phyloP scores from a whole-genome alignment of 1,140 invertebrate species.

The Delia radicum region DNA sequence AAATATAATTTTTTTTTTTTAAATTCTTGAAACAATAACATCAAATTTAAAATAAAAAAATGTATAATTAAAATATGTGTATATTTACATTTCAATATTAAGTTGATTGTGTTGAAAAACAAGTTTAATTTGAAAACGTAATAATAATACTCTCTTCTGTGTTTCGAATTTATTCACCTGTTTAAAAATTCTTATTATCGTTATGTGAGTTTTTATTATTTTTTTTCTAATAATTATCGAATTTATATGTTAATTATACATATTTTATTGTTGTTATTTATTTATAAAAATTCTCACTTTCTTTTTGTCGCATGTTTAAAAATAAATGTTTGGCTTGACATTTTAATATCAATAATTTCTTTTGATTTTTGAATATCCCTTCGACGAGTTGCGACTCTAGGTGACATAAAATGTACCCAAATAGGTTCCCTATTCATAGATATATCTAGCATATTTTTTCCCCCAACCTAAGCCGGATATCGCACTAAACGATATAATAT shows the following conservation, averaged over 20 bases:
- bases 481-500: too few species aligned
- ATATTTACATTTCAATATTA: constrained; percentile 19
- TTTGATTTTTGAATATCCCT: too few species aligned
- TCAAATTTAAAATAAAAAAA: not conserved
- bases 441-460: too few species aligned
- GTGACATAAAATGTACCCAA: too few species aligned
- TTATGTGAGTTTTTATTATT: not conserved
- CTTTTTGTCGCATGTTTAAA: too few species aligned
- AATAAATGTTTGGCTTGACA: not conserved
- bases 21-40: constrained; percentile 6
- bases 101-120: not conserved
- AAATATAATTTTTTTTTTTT: constrained; percentile 9
- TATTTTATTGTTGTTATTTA: not conserved
- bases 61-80: not conserved
- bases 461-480: too few species aligned
- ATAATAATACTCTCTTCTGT: not conserved
- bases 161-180: not conserved
- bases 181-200: not conserved
- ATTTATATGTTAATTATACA: not conserved
- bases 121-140: not conserved
- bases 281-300: not conserved
- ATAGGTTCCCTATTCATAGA: too few species aligned
- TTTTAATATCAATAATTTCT: too few species aligned
- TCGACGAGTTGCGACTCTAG: too few species aligned
- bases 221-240: not conserved